A percentile compares a stretch with the other conserved stretches of the same genome.
Evolutionary conservation across 1,140 invertebrate genomes (phyloP).

Genomic region (Ptiloglossa arizonensis): DNA sequence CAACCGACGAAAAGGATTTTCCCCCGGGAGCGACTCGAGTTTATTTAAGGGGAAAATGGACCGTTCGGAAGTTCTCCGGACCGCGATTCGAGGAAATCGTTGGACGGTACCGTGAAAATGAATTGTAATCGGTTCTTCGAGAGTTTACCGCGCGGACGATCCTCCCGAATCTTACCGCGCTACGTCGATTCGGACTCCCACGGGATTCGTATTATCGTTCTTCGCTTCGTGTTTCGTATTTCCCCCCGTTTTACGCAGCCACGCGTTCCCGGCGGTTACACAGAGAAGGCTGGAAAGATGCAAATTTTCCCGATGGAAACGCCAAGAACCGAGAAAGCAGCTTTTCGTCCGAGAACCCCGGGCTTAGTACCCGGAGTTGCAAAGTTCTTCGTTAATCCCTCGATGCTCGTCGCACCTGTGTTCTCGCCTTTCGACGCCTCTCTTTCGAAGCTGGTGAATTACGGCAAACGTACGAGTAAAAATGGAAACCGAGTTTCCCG

Average conservation of each 20-base stretch:
- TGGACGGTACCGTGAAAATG: background rate
- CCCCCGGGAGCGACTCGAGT: background rate
- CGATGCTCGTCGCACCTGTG: background rate
- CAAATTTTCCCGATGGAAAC: constrained; percentile 14
- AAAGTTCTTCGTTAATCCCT: constrained; percentile 40
- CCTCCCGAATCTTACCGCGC: background rate
- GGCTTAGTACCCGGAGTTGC: background rate
- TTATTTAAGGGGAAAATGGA: constrained; percentile 27
- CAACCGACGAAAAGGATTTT: background rate
- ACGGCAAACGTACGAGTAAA: background rate
- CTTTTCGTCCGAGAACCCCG: background rate
- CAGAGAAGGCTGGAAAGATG: background rate
- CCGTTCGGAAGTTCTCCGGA: background rate
- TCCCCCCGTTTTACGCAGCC: background rate
- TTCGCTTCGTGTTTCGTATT: background rate
- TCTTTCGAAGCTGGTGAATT: too few species aligned
- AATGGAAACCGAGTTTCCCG: too few species aligned
- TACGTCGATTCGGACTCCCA: background rate
- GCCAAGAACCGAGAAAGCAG: constrained; percentile 13
- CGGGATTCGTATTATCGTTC: background rate
- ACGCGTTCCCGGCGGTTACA: background rate
- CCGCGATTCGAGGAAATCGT: background rate
- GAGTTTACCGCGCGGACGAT: background rate
- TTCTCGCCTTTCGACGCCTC: background rate
- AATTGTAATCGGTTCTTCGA: background rate